Percentiles rank a stretch among this genome's conserved stretches.
phyloP scores from a whole-genome alignment of 2,888 invertebrate species.

The Tenthredo livida region DNA sequence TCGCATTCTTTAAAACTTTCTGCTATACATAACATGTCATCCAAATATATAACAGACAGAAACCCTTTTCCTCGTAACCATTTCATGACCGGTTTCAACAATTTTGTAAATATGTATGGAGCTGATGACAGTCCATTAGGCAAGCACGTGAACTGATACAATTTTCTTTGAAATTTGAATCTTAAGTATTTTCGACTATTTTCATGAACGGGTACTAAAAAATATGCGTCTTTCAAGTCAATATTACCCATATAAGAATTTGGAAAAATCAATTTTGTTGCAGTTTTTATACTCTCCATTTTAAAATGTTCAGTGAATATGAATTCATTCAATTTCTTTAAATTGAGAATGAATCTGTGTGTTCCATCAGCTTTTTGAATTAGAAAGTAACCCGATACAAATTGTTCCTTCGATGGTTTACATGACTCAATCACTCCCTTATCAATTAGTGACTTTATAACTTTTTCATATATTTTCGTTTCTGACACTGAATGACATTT shows the following conservation, averaged over 20 bases:
- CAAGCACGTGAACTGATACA: no score
- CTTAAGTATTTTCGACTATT: constrained; percentile 61
- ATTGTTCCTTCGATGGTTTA: constrained; percentile 50
- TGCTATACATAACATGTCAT: constrained; percentile 54
- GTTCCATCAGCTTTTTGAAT: constrained; percentile 53
- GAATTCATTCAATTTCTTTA: no score
- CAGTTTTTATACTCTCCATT: no score
- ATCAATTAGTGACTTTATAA: neutral
- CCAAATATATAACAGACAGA: constrained; percentile 59
- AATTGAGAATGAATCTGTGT: constrained; percentile 60
- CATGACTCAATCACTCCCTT: constrained; percentile 9
- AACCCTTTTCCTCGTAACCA: constrained; percentile 49
- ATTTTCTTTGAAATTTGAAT: constrained; percentile 57
- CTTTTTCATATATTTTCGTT: neutral
- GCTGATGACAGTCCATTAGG: constrained; percentile 61
- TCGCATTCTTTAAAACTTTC: neutral
- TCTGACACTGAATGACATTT: neutral
- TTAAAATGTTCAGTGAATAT: no score
- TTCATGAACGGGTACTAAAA: no score
- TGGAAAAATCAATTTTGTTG: no score
- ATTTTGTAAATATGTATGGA: constrained; percentile 61
- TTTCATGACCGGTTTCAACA: constrained; percentile 60
- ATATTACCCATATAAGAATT: no score
- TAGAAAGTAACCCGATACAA: constrained; percentile 57
- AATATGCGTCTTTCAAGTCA: no score